These are phyloP conservation scores for Actinemys pallida DNA, from an alignment of 2,113 vertebrate species.

Conservation along the genomic window DNA sequence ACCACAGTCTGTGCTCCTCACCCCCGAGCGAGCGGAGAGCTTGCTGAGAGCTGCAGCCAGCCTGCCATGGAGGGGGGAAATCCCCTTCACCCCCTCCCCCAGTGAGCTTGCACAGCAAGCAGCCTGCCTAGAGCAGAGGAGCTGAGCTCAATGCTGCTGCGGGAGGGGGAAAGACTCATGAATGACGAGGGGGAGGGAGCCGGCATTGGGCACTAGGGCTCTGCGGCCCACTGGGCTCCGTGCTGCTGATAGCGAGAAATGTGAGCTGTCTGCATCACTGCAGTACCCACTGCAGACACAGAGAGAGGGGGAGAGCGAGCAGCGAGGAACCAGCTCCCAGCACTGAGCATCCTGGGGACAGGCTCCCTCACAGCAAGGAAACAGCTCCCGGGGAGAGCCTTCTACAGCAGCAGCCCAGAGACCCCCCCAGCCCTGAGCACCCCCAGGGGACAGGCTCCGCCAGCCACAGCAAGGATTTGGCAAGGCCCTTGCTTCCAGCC, in stretches of 20 bases:
- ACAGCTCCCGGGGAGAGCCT: not conserved
- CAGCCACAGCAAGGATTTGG: not conserved
- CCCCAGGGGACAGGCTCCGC: not conserved
- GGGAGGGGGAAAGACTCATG: not conserved
- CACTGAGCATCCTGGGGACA: not conserved
- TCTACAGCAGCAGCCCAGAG: not conserved
- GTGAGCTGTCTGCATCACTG: constrained; percentile 66
- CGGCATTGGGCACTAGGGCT: not conserved
- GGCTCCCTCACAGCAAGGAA: not conserved
- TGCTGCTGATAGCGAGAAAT: constrained; percentile 50
- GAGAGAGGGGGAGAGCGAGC: constrained; percentile 1
- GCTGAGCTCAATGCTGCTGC: not conserved
- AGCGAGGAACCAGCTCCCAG: not conserved
- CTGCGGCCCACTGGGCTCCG: not conserved
- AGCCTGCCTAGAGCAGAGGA: not conserved
- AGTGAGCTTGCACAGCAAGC: not conserved
- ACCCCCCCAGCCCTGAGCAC: not conserved
- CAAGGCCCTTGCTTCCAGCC: not conserved
- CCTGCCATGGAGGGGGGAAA: not conserved
- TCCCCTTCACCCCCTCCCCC: not conserved
- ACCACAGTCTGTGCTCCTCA: not conserved
- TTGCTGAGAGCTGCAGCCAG: not conserved
- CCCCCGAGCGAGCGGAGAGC: not conserved
- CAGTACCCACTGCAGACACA: constrained; percentile 56
- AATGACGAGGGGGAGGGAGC: not conserved